Evolutionary conservation across 2,113 vertebrate genomes (phyloP), one percentile per base, ranked within the genome.

Genomic region (Cnemophilus loriae): DNA sequence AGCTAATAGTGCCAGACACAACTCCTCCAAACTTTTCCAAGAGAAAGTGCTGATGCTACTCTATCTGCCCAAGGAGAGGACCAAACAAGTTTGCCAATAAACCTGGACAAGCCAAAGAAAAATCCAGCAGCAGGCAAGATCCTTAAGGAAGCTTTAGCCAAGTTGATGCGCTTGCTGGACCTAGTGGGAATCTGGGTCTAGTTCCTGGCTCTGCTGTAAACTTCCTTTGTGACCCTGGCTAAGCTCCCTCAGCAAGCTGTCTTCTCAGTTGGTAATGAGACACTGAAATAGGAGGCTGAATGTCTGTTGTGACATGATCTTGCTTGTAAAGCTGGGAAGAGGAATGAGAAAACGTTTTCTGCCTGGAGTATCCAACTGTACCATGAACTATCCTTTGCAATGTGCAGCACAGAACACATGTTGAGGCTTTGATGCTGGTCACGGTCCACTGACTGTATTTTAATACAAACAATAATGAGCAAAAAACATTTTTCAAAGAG

Each of bases 1-100:
- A 70, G 71, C 22, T 94, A 79, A 86, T 21, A 87, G 71, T 0
- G 0, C 30, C 56, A 93, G 55, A 80, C 22, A 77, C 20, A 95
- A 86, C 71, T 93, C 87, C 94, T 93, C 67, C 71, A 80, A 85
- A 88, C 50, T 86, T 84, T 93, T 74, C 73, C 35, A 90, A 77
- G 52, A 63, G 42, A 90, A 96, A 68, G 22, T 59, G 37, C 53
- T 50, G 61, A 86, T 59, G 32, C 17, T 15, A 86, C 37, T 37
- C 28, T 70, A 35, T 55, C 52, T 89, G 37, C 67, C 77, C 5
- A 2, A 83, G 55, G 33, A 87, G 59, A 39, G 6, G 53, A 88
- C 42, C 39, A 80, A 91, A 79, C 26, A 76, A 49, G 26, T 70
- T 83, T 91, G n/a, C 42, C 63, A 65, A 69, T 80, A 86, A 70